phyloP scores from a whole-genome alignment of 2,113 vertebrate genomes.

The Melanostigma gelatinosum region DNA sequence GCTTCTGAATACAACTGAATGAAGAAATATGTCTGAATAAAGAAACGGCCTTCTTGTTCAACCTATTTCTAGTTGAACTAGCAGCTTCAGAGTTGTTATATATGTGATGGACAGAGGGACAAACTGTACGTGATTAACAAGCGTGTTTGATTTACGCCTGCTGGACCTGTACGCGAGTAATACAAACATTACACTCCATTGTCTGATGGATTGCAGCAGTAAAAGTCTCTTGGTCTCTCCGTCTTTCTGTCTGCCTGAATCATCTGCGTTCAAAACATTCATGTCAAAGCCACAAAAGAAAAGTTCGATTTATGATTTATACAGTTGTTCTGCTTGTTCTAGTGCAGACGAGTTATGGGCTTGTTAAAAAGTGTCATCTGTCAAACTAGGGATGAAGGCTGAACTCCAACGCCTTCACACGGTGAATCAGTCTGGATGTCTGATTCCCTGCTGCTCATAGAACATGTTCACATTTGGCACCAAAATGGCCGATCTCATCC shows the following conservation, averaged over 20 bases:
- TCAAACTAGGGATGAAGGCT: slow-evolving; percentile 58
- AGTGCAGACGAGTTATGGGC: slow-evolving; percentile 55
- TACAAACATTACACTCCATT: slow-evolving; percentile 7
- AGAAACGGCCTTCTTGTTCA: neutral
- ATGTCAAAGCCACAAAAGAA: slow-evolving; percentile 45
- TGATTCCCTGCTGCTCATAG: slow-evolving; percentile 16
- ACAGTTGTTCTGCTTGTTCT: slow-evolving; percentile 45
- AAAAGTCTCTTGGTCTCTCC: slow-evolving; percentile 12
- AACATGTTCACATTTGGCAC: slow-evolving; percentile 2
- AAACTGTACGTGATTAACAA: neutral
- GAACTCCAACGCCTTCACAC: slow-evolving; percentile 20
- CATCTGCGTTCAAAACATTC: slow-evolving; percentile 40
- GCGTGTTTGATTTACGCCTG: slow-evolving; percentile 23
- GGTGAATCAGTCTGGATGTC: slow-evolving; percentile 7
- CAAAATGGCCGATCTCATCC: slow-evolving; percentile 14
- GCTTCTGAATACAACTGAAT: slow-evolving; percentile 18
- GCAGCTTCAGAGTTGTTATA: neutral
- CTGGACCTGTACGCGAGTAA: slow-evolving; percentile 8
- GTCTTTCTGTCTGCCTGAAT: slow-evolving; percentile 21
- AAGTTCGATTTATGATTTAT: slow-evolving; percentile 62
- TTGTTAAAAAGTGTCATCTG: slow-evolving; percentile 73
- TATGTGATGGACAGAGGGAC: neutral
- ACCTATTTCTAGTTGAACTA: neutral
- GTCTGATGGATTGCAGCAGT: slow-evolving; percentile 29
- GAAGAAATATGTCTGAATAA: slow-evolving; percentile 15